A percentile compares a stretch with the other conserved stretches of the same genome.
Evolutionary conservation across 2,113 vertebrate species (phyloP).

Genomic region (Ophthalmolycus amberensis): DNA sequence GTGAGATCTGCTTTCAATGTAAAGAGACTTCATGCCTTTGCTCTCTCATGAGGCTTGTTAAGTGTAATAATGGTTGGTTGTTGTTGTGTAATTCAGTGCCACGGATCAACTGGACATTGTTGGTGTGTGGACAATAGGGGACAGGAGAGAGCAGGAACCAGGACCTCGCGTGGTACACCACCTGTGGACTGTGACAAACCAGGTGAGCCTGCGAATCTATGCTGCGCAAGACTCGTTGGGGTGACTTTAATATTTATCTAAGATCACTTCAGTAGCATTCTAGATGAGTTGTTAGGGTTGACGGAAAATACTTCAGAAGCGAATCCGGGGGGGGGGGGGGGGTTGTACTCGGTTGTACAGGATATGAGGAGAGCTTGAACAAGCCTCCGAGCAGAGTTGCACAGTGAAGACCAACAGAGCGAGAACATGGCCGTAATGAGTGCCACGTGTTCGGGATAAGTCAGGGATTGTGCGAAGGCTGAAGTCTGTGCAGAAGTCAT

Average conservation of each 20-base stretch:
- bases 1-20: constrained; percentile 17
- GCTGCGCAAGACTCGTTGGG: background rate
- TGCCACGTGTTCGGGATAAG: background rate
- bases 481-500: background rate
- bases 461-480: background rate
- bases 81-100: constrained; percentile 50
- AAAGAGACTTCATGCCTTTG: background rate
- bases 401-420: background rate
- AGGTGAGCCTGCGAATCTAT: constrained; percentile 30
- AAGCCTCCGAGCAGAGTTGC: background rate
- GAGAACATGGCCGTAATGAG: background rate
- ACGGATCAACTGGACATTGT: constrained; percentile 84
- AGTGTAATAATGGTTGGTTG: background rate
- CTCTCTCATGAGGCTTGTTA: too few species aligned
- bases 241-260: background rate
- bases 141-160: constrained; percentile 84
- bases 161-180: constrained; percentile 70
- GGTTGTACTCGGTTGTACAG: background rate
- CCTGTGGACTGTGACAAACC: constrained; percentile 68
- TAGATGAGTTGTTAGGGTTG: background rate
- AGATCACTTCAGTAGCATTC: background rate
- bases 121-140: constrained; percentile 87
- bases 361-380: background rate
- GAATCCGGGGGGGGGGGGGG: background rate
- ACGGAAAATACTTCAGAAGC: background rate